Evolutionary conservation across 2,113 vertebrate genomes (phyloP).

Genomic region (Boulengeromyrus knoepffleri): DNA sequence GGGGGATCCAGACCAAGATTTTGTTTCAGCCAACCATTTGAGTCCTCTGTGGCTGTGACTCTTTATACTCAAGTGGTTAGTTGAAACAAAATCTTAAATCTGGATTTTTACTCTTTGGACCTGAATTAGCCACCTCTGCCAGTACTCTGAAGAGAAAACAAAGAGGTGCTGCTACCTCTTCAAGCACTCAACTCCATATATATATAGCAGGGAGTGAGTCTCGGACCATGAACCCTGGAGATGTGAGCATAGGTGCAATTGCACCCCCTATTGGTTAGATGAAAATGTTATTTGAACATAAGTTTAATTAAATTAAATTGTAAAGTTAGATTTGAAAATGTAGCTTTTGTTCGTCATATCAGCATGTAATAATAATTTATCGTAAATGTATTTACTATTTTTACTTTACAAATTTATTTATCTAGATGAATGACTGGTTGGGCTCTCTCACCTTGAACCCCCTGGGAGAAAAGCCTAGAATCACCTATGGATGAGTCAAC

Average conservation of each 20-base stretch:
- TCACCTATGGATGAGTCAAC: neutral
- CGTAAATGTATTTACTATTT: neutral
- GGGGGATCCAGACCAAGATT: neutral
- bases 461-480: neutral
- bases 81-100: neutral
- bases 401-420: too few species aligned
- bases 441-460: neutral
- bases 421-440: neutral
- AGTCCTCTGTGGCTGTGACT: neutral
- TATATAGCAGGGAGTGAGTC: neutral
- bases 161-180: neutral
- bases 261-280: neutral
- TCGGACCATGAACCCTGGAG: neutral
- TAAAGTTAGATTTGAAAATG: neutral
- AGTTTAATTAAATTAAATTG: neutral
- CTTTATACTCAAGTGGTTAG: neutral
- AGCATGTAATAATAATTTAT: neutral
- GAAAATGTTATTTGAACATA: neutral
- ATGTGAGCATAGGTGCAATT: neutral
- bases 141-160: neutral
- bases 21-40: neutral
- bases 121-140: neutral
- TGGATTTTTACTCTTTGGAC: neutral
- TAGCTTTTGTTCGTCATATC: neutral
- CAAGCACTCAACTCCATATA: neutral